phyloP scores from a whole-genome alignment of 2,113 vertebrate genomes.

The Periophthalmus modestus region DNA sequence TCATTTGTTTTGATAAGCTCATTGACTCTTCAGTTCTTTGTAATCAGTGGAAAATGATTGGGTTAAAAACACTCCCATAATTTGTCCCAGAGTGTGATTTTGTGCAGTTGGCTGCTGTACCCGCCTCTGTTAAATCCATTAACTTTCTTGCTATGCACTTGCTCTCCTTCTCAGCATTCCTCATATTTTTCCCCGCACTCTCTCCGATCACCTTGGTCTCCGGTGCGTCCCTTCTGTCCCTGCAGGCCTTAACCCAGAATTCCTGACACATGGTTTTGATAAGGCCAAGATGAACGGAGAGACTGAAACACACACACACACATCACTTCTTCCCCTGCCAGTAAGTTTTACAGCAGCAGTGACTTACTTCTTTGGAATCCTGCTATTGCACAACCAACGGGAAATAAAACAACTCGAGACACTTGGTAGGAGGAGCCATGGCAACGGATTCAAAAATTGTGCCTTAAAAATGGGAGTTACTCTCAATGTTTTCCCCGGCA shows the following conservation, averaged over 20 bases:
- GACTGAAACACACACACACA: conserved; percentile 71
- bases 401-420: conserved; percentile 71
- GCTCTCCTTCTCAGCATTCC: neutral
- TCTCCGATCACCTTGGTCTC: conserved; percentile 30
- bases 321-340: conserved; percentile 65
- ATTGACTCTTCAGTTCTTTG: neutral
- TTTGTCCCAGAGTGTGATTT: neutral
- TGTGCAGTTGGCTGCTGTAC: neutral
- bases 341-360: conserved; percentile 79
- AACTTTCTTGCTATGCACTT: neutral
- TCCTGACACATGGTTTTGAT: conserved; percentile 77
- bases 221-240: conserved; percentile 68
- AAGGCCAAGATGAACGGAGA: conserved; percentile 57
- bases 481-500: conserved; percentile 31
- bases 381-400: conserved; percentile 76
- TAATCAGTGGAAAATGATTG: too few relatives aligned
- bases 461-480: conserved; percentile 34
- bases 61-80: neutral
- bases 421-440: conserved; percentile 58
- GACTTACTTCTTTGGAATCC: conserved; percentile 78
- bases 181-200: conserved; percentile 8
- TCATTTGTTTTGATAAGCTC: neutral
- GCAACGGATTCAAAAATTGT: conserved; percentile 17
- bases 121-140: neutral
- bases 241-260: conserved; percentile 57